A percentile compares a stretch with the other conserved stretches of the same genome.
Conservation (phyloP, 2,113 vertebrate species). For the Zingel zingel region DNA sequence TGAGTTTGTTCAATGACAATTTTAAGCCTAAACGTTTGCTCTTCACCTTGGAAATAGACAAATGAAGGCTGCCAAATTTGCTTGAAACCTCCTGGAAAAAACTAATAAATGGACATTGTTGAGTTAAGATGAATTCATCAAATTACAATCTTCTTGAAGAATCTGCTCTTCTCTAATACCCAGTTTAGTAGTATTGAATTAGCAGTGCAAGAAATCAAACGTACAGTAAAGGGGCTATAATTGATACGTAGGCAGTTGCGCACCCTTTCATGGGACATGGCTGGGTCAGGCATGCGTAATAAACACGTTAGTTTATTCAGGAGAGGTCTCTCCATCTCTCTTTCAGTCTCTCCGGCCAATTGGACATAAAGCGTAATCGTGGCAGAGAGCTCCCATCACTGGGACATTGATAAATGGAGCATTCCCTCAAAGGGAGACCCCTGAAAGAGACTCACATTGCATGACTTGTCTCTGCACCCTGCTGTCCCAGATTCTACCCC, state of each 20-base stretch:
- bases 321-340: slow-evolving; percentile 33
- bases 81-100: background rate
- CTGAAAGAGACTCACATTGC: slow-evolving; percentile 44
- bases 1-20: background rate
- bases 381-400: slow-evolving; percentile 46
- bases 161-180: background rate
- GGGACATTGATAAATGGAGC: slow-evolving; percentile 67
- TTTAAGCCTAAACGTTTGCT: background rate
- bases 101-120: background rate
- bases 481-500: slow-evolving; percentile 66
- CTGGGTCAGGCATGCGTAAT: slow-evolving; percentile 43
- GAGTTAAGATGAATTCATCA: background rate
- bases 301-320: slow-evolving; percentile 55
- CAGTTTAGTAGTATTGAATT: background rate
- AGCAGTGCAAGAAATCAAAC: background rate
- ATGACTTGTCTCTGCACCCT: slow-evolving; percentile 52
- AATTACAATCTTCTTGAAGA: background rate
- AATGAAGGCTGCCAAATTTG: background rate
- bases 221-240: slow-evolving; percentile 2
- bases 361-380: slow-evolving; percentile 57
- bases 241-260: slow-evolving; percentile 1
- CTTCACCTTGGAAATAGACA: background rate
- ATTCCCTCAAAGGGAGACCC: slow-evolving; percentile 57
- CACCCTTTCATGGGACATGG: slow-evolving; percentile 43
- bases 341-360: slow-evolving; percentile 46